A percentile compares a stretch with the other conserved stretches of the same genome.
phyloP scores from a whole-genome alignment of 1,140 invertebrate genomes.

The Scaptomyza graminum region DNA sequence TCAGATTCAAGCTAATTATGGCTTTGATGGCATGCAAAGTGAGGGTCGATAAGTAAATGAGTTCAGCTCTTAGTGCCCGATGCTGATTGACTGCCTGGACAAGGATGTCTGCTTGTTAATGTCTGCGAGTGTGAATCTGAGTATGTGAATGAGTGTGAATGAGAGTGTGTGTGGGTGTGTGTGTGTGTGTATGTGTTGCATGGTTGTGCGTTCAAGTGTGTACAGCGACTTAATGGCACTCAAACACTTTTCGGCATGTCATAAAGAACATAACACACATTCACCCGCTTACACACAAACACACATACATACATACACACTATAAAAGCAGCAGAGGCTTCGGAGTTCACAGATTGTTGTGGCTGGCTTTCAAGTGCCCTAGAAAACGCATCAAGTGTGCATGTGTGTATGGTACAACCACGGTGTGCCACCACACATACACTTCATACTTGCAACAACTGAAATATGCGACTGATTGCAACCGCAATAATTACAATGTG shows the following conservation, averaged over 20 bases:
- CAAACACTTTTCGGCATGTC: conserved; percentile 80
- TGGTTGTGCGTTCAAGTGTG: conserved; percentile 57
- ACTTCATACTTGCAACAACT: conserved; percentile 26
- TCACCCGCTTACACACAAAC: conserved; percentile 27
- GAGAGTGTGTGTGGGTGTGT: conserved; percentile 12
- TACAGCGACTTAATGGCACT: conserved; percentile 79
- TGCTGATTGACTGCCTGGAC: conserved; percentile 39
- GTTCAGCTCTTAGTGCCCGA: conserved; percentile 37
- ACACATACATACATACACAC: conserved; percentile 23
- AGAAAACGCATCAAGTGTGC: conserved; percentile 35
- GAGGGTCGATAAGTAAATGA: conserved; percentile 28
- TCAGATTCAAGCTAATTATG: conserved; percentile 66
- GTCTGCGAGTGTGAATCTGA: conserved; percentile 17
- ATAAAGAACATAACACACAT: conserved; percentile 68
- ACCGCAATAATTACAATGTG: conserved; percentile 52
- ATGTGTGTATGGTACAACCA: conserved; percentile 1
- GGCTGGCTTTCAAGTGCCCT: conserved; percentile 56
- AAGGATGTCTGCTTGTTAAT: conserved; percentile 24
- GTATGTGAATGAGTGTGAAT: conserved; percentile 42
- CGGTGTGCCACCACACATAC: conserved; percentile 5
- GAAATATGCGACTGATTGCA: conserved; percentile 21
- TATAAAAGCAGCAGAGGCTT: conserved; percentile 47
- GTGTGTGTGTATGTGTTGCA: conserved; percentile 15
- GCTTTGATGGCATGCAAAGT: conserved; percentile 68
- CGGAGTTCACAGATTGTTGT: conserved; percentile 55